A percentile compares a stretch with the other conserved stretches of the same genome.
Conservation (phyloP, 2,113 vertebrate genomes). For the Synodontis membranacea region DNA sequence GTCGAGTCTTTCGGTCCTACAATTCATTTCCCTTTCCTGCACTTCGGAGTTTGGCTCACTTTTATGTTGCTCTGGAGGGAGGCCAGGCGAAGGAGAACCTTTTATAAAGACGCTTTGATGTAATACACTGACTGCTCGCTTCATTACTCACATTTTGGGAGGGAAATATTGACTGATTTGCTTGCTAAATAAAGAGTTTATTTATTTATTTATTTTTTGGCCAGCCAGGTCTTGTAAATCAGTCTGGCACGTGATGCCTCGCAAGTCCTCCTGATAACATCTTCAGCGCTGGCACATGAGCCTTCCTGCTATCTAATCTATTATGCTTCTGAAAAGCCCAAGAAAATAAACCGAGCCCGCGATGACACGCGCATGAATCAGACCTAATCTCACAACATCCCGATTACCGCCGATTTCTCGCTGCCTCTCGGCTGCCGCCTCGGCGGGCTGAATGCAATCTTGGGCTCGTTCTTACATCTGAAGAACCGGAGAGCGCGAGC, state of each 20-base stretch:
- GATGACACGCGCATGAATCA: not conserved
- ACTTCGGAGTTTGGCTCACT: not conserved
- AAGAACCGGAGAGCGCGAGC: not conserved
- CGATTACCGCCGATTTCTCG: not conserved
- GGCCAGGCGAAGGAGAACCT: not conserved
- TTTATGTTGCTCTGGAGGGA: conserved; percentile 4
- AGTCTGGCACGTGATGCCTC: not conserved
- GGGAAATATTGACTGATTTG: not conserved
- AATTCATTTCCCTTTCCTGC: conserved; percentile 37
- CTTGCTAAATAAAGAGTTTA: not conserved
- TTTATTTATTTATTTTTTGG: too few relatives aligned
- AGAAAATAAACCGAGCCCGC: not conserved
- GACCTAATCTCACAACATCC: conserved; percentile 6
- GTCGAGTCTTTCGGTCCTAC: conserved; percentile 1
- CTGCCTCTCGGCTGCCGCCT: not conserved
- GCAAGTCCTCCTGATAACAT: conserved; percentile 16
- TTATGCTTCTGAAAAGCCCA: conserved; percentile 29
- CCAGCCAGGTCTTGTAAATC: conserved; percentile 17
- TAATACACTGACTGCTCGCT: conserved; percentile 10
- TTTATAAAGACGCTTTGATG: conserved; percentile 14
- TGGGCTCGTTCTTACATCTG: conserved; percentile 20
- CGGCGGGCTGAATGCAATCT: conserved; percentile 2
- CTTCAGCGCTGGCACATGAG: conserved; percentile 3
- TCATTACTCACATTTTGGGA: conserved; percentile 14
- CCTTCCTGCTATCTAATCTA: conserved; percentile 22